phyloP scores from a whole-genome alignment of 2,797 vertebrate species.

The Argyrosomus regius region DNA sequence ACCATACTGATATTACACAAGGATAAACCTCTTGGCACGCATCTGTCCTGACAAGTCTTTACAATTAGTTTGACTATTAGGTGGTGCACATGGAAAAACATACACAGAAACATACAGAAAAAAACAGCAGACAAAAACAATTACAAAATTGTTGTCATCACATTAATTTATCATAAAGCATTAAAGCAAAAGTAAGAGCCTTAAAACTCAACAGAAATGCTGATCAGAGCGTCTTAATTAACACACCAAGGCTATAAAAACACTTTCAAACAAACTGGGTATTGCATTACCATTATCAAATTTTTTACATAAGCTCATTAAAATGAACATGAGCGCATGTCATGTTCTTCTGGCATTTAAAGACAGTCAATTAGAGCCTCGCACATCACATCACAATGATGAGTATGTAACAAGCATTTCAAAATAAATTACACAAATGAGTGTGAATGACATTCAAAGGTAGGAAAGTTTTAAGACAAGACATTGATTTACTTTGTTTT shows the following conservation, averaged over 20 bases:
- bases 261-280: not conserved
- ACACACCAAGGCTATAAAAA: too few relatives aligned
- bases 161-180: not conserved
- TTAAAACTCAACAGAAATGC: too few relatives aligned
- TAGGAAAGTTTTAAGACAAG: not conserved
- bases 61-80: not conserved
- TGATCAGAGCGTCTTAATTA: too few relatives aligned
- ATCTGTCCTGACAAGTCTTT: constrained; percentile 2
- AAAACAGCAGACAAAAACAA: not conserved
- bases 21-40: not conserved
- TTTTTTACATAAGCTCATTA: not conserved
- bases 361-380: not conserved
- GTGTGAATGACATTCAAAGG: not conserved
- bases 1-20: not conserved
- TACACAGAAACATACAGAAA: not conserved
- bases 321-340: not conserved
- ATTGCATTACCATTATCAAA: not conserved
- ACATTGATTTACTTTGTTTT: not conserved
- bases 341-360: not conserved
- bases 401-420: not conserved
- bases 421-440: not conserved
- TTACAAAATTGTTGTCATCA: not conserved
- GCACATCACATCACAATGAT: not conserved
- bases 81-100: not conserved
- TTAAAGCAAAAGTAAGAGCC: too few relatives aligned